Evolutionary conservation across 2,888 invertebrate species (phyloP).

Genomic region (Patella depressa): DNA sequence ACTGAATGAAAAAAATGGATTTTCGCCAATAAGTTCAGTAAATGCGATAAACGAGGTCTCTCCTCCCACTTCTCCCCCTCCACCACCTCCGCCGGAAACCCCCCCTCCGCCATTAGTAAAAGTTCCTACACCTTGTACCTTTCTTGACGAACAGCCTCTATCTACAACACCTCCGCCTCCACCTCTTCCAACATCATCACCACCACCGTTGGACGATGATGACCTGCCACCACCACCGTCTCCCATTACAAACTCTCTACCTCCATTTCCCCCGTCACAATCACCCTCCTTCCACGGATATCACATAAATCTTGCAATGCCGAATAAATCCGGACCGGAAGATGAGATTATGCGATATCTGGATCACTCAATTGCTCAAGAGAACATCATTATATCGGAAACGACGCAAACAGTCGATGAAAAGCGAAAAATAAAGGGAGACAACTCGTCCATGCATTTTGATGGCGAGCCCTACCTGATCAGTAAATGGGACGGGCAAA

Average conservation of each 20-base stretch:
- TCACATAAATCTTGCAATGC: not conserved
- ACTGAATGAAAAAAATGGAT: not conserved
- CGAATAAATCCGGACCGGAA: not conserved
- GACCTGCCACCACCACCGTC: slow-evolving; percentile 18
- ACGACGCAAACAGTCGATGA: slow-evolving; percentile 8
- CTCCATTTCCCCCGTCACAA: not conserved
- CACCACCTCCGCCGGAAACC: not conserved
- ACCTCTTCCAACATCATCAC: slow-evolving; percentile 19
- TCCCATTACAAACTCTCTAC: not conserved
- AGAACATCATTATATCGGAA: slow-evolving; percentile 14
- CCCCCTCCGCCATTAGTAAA: not conserved
- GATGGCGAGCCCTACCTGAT: slow-evolving; percentile 19
- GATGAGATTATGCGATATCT: slow-evolving; percentile 21
- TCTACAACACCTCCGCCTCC: slow-evolving; percentile 5
- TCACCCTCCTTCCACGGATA: not conserved
- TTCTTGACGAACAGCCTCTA: too few relatives aligned
- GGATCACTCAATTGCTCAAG: slow-evolving; percentile 15
- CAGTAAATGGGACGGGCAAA: slow-evolving; percentile 35
- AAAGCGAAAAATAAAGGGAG: slow-evolving; percentile 14
- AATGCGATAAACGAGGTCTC: not conserved
- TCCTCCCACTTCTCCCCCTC: not conserved
- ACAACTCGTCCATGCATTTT: slow-evolving; percentile 17
- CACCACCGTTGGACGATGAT: not conserved
- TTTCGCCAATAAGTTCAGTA: not conserved
- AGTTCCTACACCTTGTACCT: too few relatives aligned